Evolutionary conservation across 2,888 invertebrate species (phyloP).

Genomic region (Hartigia nigra): DNA sequence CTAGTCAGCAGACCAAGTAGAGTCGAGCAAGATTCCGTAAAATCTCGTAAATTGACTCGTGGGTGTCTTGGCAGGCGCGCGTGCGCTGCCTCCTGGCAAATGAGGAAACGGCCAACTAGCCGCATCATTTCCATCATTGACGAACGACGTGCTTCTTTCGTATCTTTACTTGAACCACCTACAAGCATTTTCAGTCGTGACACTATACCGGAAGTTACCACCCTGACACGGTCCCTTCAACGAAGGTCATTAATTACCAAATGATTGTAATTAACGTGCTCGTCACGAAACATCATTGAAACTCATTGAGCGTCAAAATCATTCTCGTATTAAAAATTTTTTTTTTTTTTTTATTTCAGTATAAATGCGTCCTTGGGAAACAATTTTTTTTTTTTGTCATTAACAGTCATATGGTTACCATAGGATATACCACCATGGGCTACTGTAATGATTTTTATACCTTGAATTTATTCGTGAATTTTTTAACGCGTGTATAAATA

Average conservation of each 20-base stretch:
- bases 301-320: background rate
- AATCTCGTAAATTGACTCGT: slow-evolving; percentile 62
- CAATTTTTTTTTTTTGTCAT: background rate
- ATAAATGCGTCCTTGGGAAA: background rate
- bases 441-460: background rate
- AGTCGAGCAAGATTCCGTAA: slow-evolving; percentile 54
- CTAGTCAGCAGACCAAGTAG: background rate
- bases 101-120: slow-evolving; percentile 63
- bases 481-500: background rate
- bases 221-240: background rate
- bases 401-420: background rate
- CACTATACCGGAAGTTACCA: background rate
- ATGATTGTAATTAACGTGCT: background rate
- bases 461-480: background rate
- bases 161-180: background rate
- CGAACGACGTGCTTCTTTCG: slow-evolving; percentile 27
- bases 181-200: background rate
- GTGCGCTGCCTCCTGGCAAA: slow-evolving; percentile 44
- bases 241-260: background rate
- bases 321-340: background rate
- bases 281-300: background rate
- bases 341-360: background rate
- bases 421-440: background rate
- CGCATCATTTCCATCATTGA: slow-evolving; percentile 55
- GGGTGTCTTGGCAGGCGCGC: slow-evolving; percentile 49